Base-by-base conservation (phyloP, 2,888 invertebrate species). In the Junonia oenone region DNA sequence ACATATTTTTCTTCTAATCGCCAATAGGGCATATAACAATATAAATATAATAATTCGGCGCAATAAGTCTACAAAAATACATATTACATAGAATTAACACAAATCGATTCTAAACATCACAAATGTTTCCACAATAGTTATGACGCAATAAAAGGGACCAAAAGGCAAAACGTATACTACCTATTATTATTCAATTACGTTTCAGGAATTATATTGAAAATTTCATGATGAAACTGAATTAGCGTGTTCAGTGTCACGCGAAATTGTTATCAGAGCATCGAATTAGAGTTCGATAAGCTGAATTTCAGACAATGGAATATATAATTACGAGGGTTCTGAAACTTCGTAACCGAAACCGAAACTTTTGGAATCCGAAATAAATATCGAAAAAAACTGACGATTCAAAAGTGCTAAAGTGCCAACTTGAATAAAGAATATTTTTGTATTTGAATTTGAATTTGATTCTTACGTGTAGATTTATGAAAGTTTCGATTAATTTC, bases 211-310 rank as follows among this genome's bases (percentile, higher is more conserved):
- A 45, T 17, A 33, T 11, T 40, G 15, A 40, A n/a, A 40, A 40
- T 56, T 48, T 47, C 56, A 47, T 51, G 51, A 50, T 15, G 33
- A 35, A 47, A 47, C 47, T 35, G 46, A 40, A 37, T 46, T 43
- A 35, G 60, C 58, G 49, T 60, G 60, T 27, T 17, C 11, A 17
- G 6, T 40, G 57, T 52, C 57, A 60, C 60, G 57, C 43, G 52
- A 52, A 49, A 55, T 55, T 19, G n/a, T 27, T 60, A 55, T 57
- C 48, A 14, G 17, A 50, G 29, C 26, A 49, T 56, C 47, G 43
- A 46, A 51, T 51, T 38, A 55, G 26, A 31, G 47, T 47, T 26
- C 43, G 47, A 56, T 51, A 56, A 56, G 35, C 47, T 31, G n/a
- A 26, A 43, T 11, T 11, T n/a, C 29, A 15, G 22, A 26, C 15